phyloP scores from a whole-genome alignment of 2,888 invertebrate species.

The Heliconius sara region DNA sequence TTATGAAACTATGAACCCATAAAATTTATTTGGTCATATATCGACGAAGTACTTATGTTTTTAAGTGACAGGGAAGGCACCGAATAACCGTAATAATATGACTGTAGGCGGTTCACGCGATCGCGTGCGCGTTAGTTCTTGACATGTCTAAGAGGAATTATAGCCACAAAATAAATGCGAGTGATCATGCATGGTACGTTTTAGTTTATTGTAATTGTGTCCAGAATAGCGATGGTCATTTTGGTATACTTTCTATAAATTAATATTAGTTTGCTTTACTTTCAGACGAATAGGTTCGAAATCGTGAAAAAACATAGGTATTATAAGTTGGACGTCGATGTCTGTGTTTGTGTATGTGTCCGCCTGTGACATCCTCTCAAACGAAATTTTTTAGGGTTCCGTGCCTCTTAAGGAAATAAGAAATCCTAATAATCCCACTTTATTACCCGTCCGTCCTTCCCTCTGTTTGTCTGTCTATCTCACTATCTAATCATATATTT shows the following conservation, averaged over 20 bases:
- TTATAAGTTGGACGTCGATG: no score
- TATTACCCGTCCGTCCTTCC: no score
- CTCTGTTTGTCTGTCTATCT: no score
- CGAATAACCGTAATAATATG: slow-evolving; percentile 34
- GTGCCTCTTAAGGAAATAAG: no score
- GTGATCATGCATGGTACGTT: slow-evolving; percentile 15
- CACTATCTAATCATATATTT: no score
- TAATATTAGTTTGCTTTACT: neutral
- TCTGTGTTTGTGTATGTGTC: no score
- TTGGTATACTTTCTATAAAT: neutral
- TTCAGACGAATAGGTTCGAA: neutral
- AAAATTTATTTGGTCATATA: neutral
- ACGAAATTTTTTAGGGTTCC: no score
- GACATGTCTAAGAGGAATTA: slow-evolving; percentile 32
- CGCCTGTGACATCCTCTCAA: no score
- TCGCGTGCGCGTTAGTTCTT: slow-evolving; percentile 40
- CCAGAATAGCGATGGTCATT: neutral
- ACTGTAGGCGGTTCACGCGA: slow-evolving; percentile 36
- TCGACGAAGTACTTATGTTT: neutral
- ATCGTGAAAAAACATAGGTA: no score
- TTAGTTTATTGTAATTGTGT: neutral
- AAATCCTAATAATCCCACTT: no score
- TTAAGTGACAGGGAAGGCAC: slow-evolving; percentile 25
- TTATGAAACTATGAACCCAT: neutral
- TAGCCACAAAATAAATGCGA: slow-evolving; percentile 33